A percentile compares a stretch with the other conserved stretches of the same genome.
These are phyloP conservation scores for Horisme vitalbata DNA, from an alignment of 2,888 invertebrate genomes.

Conservation along the genomic window DNA sequence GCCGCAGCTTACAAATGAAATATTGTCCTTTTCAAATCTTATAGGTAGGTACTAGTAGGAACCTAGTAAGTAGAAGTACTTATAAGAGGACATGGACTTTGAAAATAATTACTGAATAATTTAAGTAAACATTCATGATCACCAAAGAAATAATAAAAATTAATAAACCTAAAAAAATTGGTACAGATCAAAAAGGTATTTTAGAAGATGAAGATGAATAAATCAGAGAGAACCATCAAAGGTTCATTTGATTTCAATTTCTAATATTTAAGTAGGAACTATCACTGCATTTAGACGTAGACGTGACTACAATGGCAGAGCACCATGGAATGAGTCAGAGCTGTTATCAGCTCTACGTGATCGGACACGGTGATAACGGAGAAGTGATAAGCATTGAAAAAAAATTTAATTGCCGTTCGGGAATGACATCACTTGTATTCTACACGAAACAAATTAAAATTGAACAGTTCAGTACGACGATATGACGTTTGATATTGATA, in stretches of 20 bases:
- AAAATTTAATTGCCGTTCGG: slow-evolving; percentile 2
- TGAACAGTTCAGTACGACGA: too few relatives aligned
- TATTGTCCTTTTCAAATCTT: too few relatives aligned
- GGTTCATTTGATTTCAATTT: background rate
- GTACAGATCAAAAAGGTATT: too few relatives aligned
- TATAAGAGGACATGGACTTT: too few relatives aligned
- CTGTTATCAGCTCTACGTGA: slow-evolving; percentile 60
- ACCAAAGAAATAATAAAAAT: too few relatives aligned
- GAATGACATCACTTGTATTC: slow-evolving; percentile 6
- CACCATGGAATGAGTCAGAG: slow-evolving; percentile 49
- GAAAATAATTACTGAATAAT: slow-evolving; percentile 5
- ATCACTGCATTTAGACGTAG: background rate
- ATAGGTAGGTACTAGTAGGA: too few relatives aligned
- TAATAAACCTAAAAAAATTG: too few relatives aligned
- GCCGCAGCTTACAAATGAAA: slow-evolving; percentile 22
- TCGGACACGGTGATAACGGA: slow-evolving; percentile 60
- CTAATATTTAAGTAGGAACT: background rate
- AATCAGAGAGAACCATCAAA: too few relatives aligned
- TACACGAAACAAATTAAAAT: background rate
- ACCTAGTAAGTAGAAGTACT: too few relatives aligned
- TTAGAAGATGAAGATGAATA: too few relatives aligned
- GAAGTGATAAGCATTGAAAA: slow-evolving; percentile 41
- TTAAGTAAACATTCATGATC: slow-evolving; percentile 1
- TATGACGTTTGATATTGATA: too few relatives aligned
- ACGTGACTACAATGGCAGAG: slow-evolving; percentile 24